These are phyloP conservation scores for Istiophorus platypterus DNA, from an alignment of 2,113 vertebrate genomes.

Conservation along the genomic window DNA sequence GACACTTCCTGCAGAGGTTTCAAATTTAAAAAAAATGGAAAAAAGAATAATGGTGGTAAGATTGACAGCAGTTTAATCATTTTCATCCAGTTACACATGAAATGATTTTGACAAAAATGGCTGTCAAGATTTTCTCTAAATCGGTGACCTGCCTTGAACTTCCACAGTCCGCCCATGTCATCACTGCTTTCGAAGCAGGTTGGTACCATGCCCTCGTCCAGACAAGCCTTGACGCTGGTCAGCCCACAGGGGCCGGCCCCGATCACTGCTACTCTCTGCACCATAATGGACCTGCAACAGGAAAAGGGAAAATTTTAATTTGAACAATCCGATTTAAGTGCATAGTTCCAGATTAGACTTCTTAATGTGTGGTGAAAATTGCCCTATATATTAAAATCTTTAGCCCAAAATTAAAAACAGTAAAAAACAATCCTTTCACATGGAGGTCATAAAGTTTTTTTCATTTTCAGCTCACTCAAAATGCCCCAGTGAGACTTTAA, in stretches of 20 bases:
- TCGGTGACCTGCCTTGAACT: constrained; percentile 80
- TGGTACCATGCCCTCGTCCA: constrained; percentile 89
- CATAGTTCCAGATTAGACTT: neutral
- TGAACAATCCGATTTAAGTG: neutral
- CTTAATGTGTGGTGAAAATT: neutral
- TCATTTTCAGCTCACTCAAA: neutral
- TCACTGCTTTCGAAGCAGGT: constrained; percentile 90
- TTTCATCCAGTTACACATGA: neutral
- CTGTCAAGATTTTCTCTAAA: neutral
- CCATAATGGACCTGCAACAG: constrained; percentile 63
- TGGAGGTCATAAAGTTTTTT: neutral
- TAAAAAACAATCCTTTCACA: no score
- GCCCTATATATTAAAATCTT: neutral
- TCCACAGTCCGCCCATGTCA: constrained; percentile 91
- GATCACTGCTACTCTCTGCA: constrained; percentile 84
- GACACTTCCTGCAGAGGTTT: constrained; percentile 70
- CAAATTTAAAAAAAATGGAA: neutral
- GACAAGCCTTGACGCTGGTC: constrained; percentile 87
- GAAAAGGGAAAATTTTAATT: neutral
- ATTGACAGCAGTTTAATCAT: neutral
- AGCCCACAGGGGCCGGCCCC: constrained; percentile 89
- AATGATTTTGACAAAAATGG: neutral
- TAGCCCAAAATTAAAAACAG: neutral
- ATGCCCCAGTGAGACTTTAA: neutral
- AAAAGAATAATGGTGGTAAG: neutral